Percentiles rank a stretch among this genome's conserved stretches.
Conservation (phyloP, 2,888 invertebrate genomes). For the Ephialtes manifestator region DNA sequence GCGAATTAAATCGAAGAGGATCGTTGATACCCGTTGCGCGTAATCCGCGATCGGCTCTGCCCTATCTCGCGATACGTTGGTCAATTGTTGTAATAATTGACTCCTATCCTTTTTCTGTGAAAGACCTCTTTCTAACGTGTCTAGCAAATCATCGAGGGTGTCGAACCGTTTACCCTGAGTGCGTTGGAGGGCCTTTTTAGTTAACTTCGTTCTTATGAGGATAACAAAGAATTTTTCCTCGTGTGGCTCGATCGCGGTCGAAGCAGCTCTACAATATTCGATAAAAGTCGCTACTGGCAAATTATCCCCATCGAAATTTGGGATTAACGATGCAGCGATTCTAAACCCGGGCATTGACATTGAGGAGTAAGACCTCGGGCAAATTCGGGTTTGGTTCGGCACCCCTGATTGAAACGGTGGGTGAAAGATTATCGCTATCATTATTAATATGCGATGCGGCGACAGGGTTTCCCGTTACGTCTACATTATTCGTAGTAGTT, state of each 20-base stretch:
- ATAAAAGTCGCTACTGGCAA: not conserved
- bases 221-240: not conserved
- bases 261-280: not conserved
- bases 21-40: not conserved
- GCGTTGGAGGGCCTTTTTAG: not conserved
- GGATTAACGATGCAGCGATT: no score
- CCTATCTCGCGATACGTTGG: not conserved
- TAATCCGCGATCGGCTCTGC: slow-evolving; percentile 17
- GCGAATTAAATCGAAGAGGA: not conserved
- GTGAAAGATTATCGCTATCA: not conserved
- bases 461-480: no score
- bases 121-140: not conserved
- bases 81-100: not conserved
- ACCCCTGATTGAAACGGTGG: not conserved
- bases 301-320: no score
- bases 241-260: not conserved
- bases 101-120: not conserved
- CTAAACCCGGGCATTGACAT: no score
- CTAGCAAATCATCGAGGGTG: not conserved
- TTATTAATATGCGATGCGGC: not conserved
- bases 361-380: no score
- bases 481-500: not conserved
- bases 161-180: not conserved
- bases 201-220: not conserved
- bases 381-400: not conserved